These are phyloP conservation scores for Dicaeum eximium DNA, from an alignment of 2,113 vertebrate species.

Conservation along the genomic window DNA sequence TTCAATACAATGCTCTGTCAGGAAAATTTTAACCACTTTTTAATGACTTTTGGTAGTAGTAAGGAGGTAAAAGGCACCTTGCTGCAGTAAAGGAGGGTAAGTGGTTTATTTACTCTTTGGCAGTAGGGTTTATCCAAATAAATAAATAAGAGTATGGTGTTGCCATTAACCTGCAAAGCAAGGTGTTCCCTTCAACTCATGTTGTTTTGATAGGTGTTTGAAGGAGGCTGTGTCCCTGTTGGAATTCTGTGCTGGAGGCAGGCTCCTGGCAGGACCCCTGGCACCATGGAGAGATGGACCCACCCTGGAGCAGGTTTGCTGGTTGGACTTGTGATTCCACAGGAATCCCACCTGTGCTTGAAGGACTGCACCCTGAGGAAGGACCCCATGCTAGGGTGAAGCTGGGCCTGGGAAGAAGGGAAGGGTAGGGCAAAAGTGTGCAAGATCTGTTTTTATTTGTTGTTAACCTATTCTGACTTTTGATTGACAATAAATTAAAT, in stretches of 20 bases:
- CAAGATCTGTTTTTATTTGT: neutral
- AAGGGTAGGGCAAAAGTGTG: accelerated
- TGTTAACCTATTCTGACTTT: neutral
- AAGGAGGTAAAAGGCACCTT: neutral
- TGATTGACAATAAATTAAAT: neutral
- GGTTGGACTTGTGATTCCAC: too few species aligned
- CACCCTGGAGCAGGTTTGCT: accelerated
- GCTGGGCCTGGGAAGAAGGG: neutral
- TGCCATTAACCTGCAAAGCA: neutral
- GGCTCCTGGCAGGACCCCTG: neutral
- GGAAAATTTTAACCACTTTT: neutral
- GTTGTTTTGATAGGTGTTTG: neutral
- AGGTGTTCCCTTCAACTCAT: neutral
- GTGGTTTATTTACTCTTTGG: neutral
- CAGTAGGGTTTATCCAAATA: neutral
- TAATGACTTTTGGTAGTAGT: neutral
- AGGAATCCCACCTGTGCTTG: neutral
- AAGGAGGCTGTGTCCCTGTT: neutral
- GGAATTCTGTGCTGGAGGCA: neutral
- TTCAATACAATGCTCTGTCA: neutral
- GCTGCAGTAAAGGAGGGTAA: neutral
- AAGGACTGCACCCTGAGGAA: neutral
- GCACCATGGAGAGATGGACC: neutral
- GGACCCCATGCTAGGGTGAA: neutral
- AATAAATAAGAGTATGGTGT: accelerated